Evolutionary conservation across 2,888 invertebrate species (phyloP).

Genomic region (Graphium colonna): DNA sequence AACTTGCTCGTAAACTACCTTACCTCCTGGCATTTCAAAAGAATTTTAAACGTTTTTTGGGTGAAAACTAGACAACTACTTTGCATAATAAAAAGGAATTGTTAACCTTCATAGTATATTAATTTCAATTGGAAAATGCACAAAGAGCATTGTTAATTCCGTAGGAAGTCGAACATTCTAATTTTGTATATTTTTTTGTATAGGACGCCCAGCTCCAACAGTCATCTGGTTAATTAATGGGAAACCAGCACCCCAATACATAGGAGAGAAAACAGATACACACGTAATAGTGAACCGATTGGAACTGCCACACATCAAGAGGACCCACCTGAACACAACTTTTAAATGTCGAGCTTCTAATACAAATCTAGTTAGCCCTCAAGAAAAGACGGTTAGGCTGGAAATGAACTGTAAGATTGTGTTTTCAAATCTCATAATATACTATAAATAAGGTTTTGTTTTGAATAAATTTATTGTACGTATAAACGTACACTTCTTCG

Average conservation of each 20-base stretch:
- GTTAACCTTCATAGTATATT: no score
- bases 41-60: slow-evolving; percentile 8
- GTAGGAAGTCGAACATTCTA: no score
- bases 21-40: slow-evolving; percentile 9
- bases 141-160: no score
- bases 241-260: slow-evolving; percentile 85
- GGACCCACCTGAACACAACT: slow-evolving; percentile 90
- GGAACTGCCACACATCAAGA: slow-evolving; percentile 85
- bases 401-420: slow-evolving; percentile 89
- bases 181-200: neutral
- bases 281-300: slow-evolving; percentile 90
- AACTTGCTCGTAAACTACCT: slow-evolving; percentile 17
- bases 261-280: slow-evolving; percentile 84
- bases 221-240: slow-evolving; percentile 92
- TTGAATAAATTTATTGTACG: no score
- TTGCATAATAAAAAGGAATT: no score
- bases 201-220: slow-evolving; percentile 91
- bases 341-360: slow-evolving; percentile 94
- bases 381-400: slow-evolving; percentile 89
- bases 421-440: no score
- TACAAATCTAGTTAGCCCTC: slow-evolving; percentile 91
- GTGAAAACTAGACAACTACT: no score
- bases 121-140: no score
- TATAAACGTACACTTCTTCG: no score
- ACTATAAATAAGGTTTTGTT: no score